Conservation (phyloP, 2,888 invertebrate genomes). For the Phrixothrix hirtus region DNA sequence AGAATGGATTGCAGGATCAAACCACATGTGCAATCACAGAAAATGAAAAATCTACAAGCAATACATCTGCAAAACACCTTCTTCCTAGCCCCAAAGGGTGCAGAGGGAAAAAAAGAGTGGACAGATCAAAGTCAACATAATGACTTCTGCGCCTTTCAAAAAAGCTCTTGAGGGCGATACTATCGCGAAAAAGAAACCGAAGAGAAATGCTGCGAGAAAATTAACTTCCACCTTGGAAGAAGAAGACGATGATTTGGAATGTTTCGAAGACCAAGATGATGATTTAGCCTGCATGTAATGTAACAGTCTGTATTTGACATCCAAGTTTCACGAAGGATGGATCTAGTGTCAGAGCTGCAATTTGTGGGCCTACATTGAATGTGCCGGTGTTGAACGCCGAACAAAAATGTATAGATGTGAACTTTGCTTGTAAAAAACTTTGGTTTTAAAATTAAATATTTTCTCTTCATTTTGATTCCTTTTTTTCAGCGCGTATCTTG, state of each 20-base stretch:
- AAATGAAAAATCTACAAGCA: too few relatives aligned
- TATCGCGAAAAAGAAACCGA: neutral
- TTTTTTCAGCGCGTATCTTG: too few relatives aligned
- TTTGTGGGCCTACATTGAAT: too few relatives aligned
- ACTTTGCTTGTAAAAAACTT: too few relatives aligned
- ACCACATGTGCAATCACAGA: too few relatives aligned
- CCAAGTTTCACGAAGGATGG: neutral
- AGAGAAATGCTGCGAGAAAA: neutral
- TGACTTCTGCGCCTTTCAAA: neutral
- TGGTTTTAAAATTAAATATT: too few relatives aligned
- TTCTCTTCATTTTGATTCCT: too few relatives aligned
- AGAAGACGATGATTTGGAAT: neutral
- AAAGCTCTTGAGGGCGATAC: neutral
- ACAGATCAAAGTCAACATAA: neutral
- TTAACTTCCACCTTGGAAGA: neutral
- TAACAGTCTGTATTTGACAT: neutral
- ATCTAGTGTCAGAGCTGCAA: too few relatives aligned
- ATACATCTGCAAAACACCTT: too few relatives aligned
- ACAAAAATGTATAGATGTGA: too few relatives aligned
- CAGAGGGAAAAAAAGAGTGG: neutral
- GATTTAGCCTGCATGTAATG: neutral
- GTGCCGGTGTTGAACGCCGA: too few relatives aligned
- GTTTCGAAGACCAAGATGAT: neutral
- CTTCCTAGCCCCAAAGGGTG: neutral
- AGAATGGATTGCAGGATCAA: neutral